phyloP scores from a whole-genome alignment of 1,140 invertebrate genomes.

The Macrotrachela quadricornifera region DNA sequence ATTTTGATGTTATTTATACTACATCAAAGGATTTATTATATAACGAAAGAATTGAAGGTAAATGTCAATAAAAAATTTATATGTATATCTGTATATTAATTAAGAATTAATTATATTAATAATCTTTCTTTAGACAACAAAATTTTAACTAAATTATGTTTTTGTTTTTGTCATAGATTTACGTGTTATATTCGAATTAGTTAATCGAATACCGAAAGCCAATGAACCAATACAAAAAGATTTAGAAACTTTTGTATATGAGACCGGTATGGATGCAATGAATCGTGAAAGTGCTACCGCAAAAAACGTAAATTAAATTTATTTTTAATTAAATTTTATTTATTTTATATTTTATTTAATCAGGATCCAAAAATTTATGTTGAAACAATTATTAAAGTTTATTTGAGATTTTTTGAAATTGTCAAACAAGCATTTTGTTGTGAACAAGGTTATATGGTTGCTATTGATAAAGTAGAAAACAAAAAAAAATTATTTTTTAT shows the following conservation, averaged over 20 bases:
- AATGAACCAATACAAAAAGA: slow-evolving; percentile 62
- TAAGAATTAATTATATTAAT: slow-evolving; percentile 83
- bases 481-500: too few species aligned
- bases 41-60: too few species aligned
- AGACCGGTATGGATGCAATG: slow-evolving; percentile 70
- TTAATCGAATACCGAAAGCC: slow-evolving; percentile 74
- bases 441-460: slow-evolving; percentile 84
- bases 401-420: slow-evolving; percentile 84
- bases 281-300: slow-evolving; percentile 45
- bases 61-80: too few species aligned
- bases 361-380: slow-evolving; percentile 93
- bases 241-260: slow-evolving; percentile 74
- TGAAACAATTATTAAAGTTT: slow-evolving; percentile 85
- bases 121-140: slow-evolving; percentile 21
- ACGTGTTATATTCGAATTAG: slow-evolving; percentile 79
- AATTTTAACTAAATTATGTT: slow-evolving; percentile 5
- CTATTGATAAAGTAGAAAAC: slow-evolving; percentile 62
- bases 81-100: too few species aligned
- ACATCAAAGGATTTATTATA: too few species aligned
- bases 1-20: too few species aligned
- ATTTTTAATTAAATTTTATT: neutral
- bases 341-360: slow-evolving; percentile 13
- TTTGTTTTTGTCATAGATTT: slow-evolving; percentile 40
- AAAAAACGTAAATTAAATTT: slow-evolving; percentile 19
- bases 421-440: slow-evolving; percentile 81